A percentile compares a stretch with the other conserved stretches of the same genome.
Evolutionary conservation across 2,797 vertebrate species (phyloP).

Genomic region (Oryzias sinensis): DNA sequence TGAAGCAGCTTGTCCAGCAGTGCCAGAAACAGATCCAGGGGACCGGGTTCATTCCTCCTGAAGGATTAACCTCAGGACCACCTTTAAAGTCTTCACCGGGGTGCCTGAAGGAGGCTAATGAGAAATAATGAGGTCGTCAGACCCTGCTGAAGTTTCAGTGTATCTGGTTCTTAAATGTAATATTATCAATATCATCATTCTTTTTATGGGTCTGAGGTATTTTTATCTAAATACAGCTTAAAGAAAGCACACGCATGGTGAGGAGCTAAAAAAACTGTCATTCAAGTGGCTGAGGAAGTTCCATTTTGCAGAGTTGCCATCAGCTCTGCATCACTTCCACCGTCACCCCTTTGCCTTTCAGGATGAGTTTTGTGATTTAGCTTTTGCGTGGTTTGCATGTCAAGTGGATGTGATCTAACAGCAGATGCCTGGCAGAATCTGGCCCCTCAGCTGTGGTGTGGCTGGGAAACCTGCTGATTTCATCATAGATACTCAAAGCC

Average conservation of each 20-base stretch:
- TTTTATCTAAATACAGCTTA: slow-evolving; percentile 38
- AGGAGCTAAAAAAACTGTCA: slow-evolving; percentile 36
- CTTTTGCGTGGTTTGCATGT: slow-evolving; percentile 49
- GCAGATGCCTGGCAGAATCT: slow-evolving; percentile 57
- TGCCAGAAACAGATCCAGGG: slow-evolving; percentile 59
- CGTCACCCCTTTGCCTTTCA: slow-evolving; percentile 11
- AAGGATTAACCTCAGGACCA: slow-evolving; percentile 77
- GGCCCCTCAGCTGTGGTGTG: slow-evolving; percentile 62
- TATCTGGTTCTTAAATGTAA: slow-evolving; percentile 68
- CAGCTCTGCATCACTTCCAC: slow-evolving; percentile 10
- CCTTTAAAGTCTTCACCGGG: slow-evolving; percentile 75
- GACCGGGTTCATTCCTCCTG: slow-evolving; percentile 61
- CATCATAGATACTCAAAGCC: slow-evolving; percentile 55
- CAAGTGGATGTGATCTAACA: slow-evolving; percentile 65
- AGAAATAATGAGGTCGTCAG: slow-evolving; percentile 78
- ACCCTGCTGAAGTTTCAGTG: slow-evolving; percentile 57
- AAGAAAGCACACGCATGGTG: slow-evolving; percentile 25
- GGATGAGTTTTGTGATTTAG: slow-evolving; percentile 33
- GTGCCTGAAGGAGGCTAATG: slow-evolving; percentile 75
- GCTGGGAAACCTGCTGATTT: slow-evolving; percentile 53
- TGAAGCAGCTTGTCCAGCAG: slow-evolving; percentile 36
- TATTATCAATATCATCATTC: slow-evolving; percentile 69
- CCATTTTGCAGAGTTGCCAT: slow-evolving; percentile 13
- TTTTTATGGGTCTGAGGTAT: slow-evolving; percentile 57
- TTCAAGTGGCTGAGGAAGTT: slow-evolving; percentile 11